phyloP scores from a whole-genome alignment of 2,888 invertebrate genomes.

The Chloromyia formosa region DNA sequence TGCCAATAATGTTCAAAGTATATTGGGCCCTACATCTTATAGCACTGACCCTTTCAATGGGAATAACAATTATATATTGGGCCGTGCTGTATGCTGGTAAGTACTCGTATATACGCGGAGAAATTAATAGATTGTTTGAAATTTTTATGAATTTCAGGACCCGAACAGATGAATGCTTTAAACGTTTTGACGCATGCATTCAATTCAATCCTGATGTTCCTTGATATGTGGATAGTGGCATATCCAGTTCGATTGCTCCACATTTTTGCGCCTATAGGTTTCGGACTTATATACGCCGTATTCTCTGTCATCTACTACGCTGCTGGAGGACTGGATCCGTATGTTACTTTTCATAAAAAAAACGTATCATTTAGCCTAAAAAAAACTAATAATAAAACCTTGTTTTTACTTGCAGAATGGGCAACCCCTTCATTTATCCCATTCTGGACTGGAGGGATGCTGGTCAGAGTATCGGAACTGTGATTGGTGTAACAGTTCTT shows the following conservation, averaged over 20 bases:
- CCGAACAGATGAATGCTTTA: slow-evolving; percentile 71
- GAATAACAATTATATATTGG: slow-evolving; percentile 82
- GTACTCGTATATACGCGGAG: neutral
- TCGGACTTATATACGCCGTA: slow-evolving; percentile 67
- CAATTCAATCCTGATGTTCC: slow-evolving; percentile 77
- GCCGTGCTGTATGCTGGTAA: slow-evolving; percentile 60
- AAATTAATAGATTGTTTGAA: neutral
- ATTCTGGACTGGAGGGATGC: slow-evolving; percentile 80
- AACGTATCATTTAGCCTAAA: neutral
- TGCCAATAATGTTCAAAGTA: slow-evolving; percentile 63
- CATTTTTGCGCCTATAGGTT: slow-evolving; percentile 70
- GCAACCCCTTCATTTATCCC: slow-evolving; percentile 75
- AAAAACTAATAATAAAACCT: neutral
- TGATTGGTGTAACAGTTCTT: slow-evolving; percentile 57
- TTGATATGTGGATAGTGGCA: slow-evolving; percentile 76
- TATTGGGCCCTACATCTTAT: slow-evolving; percentile 79
- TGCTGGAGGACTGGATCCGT: slow-evolving; percentile 71
- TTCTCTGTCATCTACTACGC: slow-evolving; percentile 71
- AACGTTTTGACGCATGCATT: slow-evolving; percentile 79
- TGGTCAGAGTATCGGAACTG: slow-evolving; percentile 58
- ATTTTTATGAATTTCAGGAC: slow-evolving; percentile 62
- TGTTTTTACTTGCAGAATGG: slow-evolving; percentile 63
- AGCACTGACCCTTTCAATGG: slow-evolving; percentile 72
- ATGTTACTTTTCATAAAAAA: slow-evolving; percentile 47
- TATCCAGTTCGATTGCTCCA: slow-evolving; percentile 77